Evolutionary conservation across 1,140 invertebrate species (phyloP).

Genomic region (Chrysopa pallens): DNA sequence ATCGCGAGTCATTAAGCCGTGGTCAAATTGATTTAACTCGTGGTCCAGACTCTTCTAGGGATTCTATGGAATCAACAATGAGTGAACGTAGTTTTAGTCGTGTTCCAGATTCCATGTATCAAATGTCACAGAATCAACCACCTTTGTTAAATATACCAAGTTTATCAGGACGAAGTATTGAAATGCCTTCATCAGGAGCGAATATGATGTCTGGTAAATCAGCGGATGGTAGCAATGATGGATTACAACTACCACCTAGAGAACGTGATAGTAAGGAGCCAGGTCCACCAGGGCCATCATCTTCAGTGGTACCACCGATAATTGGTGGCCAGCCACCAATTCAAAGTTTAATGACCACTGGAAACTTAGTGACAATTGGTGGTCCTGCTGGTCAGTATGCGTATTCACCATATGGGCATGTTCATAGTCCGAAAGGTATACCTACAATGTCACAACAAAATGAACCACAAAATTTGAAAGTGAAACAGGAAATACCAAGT

Average conservation of each 20-base stretch:
- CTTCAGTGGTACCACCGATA: constrained; percentile 23
- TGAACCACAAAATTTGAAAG: constrained; percentile 60
- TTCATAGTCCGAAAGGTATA: constrained; percentile 28
- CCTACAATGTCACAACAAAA: constrained; percentile 27
- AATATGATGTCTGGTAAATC: no score
- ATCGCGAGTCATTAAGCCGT: not conserved
- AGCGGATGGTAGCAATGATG: no score
- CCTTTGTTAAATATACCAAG: not conserved
- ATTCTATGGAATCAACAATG: not conserved
- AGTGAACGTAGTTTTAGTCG: not conserved
- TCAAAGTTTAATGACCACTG: constrained; percentile 28
- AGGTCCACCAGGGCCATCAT: constrained; percentile 22
- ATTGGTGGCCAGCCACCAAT: constrained; percentile 26
- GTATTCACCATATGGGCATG: constrained; percentile 8
- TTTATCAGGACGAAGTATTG: not conserved
- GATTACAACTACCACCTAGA: no score
- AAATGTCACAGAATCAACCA: not conserved
- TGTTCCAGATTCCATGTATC: not conserved
- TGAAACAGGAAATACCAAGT: constrained; percentile 53
- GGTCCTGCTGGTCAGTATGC: constrained; percentile 20
- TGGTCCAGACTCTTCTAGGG: not conserved
- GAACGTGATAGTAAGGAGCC: no score
- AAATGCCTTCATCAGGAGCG: not conserved
- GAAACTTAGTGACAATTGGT: constrained; percentile 33
- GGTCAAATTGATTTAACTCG: not conserved